Evolutionary conservation across 2,888 invertebrate species (phyloP), one percentile per base, ranked within the genome.

Genomic region (Rapana venosa): DNA sequence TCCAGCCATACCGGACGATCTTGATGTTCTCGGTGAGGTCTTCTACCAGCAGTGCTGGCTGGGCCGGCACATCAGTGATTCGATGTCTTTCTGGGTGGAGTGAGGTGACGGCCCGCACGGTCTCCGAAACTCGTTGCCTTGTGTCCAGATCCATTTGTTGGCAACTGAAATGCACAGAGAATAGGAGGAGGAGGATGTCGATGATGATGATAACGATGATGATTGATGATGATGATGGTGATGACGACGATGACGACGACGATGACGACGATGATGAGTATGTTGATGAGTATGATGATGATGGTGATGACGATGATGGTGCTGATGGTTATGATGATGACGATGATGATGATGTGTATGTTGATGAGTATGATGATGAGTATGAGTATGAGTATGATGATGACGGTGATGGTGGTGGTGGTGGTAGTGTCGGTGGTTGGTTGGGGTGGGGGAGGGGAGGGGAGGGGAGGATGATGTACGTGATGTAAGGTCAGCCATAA

Each of bases 61-160:
- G n/a, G 11, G 30, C n/a, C n/a, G 11, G n/a, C 30, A 77, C 79
- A 79, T 35, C 47, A 79, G 79, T 15, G 32, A 13, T 35, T 91
- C 90, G 15, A 91, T 61, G 70, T 90, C 90, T 6, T 85, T 32
- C 36, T 91, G 90, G 1, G 90, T 88, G 17, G 86, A 81, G n/a
- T 88, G 66, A n/a, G 90, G 91, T 0, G 83, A 88, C 26, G 88
- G 88, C 13, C 90, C 91, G 61, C 91, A 91, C 0, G 89, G 90
- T 8, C 91, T 66, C 17, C 90, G 35, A 83, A 90, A 91, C 32
- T 81, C 88, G 88, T 91, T 91, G 36, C 90, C 91, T 20, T 90
- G 70, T 17, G 88, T 84, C 91, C 91, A 91, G n/a, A 91, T 86
- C 91, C 91, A 91, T 36, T 91, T 91, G 90, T 91, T 47, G 74